These are phyloP conservation scores for Oriolus oriolus DNA, from an alignment of 2,113 vertebrate genomes.

Conservation along the genomic window DNA sequence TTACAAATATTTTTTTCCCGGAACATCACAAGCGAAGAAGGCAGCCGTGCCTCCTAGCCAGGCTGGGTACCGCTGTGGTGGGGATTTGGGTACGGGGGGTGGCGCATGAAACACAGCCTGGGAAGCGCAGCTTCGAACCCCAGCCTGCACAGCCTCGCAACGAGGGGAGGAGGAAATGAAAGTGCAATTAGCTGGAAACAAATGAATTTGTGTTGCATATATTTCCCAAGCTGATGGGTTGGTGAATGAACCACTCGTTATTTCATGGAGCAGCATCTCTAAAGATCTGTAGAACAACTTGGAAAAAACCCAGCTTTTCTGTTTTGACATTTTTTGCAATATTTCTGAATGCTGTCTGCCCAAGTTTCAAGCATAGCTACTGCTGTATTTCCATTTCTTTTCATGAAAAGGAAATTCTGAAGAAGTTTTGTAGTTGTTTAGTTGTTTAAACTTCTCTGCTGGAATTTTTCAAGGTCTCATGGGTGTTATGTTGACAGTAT, in stretches of 20 bases:
- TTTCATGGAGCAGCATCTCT: slow-evolving; percentile 28
- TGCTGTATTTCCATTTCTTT: not conserved
- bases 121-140: not conserved
- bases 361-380: not conserved
- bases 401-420: not conserved
- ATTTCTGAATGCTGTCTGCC: not conserved
- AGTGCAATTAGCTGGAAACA: slow-evolving; percentile 58
- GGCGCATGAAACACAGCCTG: not conserved
- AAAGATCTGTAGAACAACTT: slow-evolving; percentile 52
- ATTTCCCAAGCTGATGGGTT: slow-evolving; percentile 49
- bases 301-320: not conserved
- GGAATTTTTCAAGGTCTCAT: not conserved
- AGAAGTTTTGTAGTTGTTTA: not conserved
- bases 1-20: not conserved
- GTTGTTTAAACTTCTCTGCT: not conserved
- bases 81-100: not conserved
- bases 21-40: not conserved
- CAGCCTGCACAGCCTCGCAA: not conserved
- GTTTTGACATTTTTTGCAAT: not conserved
- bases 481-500: not conserved
- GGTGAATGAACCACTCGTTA: slow-evolving; percentile 14
- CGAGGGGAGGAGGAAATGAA: slow-evolving; percentile 36
- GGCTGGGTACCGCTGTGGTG: not conserved
- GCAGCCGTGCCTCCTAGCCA: not conserved
- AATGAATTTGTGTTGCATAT: slow-evolving; percentile 41